Evolutionary conservation across 2,113 vertebrate species (phyloP).

Genomic region (Alaudala cheleensis): DNA sequence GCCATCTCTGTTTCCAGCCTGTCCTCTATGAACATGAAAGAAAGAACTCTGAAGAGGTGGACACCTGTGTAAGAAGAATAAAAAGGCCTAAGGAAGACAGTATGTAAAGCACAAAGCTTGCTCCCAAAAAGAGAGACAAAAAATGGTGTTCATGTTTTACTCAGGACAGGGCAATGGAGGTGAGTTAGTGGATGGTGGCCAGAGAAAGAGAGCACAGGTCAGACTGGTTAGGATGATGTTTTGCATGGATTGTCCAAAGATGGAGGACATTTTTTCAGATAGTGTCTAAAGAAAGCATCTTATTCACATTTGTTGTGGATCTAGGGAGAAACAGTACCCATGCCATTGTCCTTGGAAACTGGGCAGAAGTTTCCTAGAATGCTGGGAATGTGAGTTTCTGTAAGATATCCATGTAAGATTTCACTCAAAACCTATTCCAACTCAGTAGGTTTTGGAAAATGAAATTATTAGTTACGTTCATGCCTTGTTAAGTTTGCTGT

Average conservation of each 20-base stretch:
- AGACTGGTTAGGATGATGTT: background rate
- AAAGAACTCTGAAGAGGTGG: background rate
- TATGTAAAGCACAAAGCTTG: background rate
- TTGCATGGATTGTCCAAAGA: background rate
- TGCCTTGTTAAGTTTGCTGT: background rate
- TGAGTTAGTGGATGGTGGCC: background rate
- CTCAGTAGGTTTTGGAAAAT: background rate
- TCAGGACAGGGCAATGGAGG: background rate
- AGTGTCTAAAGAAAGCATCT: background rate
- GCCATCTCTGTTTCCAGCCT: background rate
- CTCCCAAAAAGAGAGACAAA: background rate
- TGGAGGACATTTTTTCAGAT: background rate
- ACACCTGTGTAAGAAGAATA: background rate
- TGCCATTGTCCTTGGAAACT: background rate
- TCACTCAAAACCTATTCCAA: background rate
- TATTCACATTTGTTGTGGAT: background rate
- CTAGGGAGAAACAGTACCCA: background rate
- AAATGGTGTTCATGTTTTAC: background rate
- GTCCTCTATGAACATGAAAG: rapidly evolving
- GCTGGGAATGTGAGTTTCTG: background rate
- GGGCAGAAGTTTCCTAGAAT: background rate
- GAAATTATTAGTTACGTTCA: background rate
- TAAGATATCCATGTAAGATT: background rate
- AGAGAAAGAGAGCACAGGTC: background rate
- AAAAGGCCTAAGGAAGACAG: background rate